Percentiles rank a stretch among this genome's conserved stretches.
These are phyloP conservation scores for Cosmia trapezina DNA, from an alignment of 2,888 invertebrate species.

Conservation along the genomic window DNA sequence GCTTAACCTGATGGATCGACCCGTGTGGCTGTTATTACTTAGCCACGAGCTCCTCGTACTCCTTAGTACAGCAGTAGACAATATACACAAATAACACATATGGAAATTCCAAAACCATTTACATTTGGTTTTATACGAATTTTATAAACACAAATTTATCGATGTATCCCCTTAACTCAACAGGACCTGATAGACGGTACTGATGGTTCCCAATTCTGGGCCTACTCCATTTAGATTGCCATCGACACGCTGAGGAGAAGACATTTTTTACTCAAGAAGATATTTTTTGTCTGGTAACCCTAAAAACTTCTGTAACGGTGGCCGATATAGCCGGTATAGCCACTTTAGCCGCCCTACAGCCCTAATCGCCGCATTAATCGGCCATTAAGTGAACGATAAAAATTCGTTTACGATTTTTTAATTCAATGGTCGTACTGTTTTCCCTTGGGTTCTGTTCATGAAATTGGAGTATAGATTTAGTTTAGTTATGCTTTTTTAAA, in stretches of 20 bases:
- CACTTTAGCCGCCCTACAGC: constrained; percentile 28
- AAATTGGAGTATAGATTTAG: constrained; percentile 6
- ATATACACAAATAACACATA: too few relatives aligned
- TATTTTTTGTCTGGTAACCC: constrained; percentile 29
- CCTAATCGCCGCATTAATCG: constrained; percentile 59
- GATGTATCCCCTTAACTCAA: too few relatives aligned
- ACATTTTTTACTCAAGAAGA: background rate
- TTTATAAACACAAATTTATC: too few relatives aligned
- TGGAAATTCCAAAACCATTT: too few relatives aligned
- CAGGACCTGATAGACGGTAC: too few relatives aligned
- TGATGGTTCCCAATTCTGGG: background rate
- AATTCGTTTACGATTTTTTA: constrained; percentile 61
- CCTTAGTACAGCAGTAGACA: too few relatives aligned
- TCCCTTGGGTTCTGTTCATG: constrained; percentile 2
- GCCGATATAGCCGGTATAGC: constrained; percentile 22
- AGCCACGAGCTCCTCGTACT: too few relatives aligned
- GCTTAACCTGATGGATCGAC: too few relatives aligned
- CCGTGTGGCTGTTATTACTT: too few relatives aligned
- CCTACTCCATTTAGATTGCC: background rate
- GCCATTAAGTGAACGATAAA: constrained; percentile 58
- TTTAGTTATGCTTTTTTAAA: background rate
- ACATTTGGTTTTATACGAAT: too few relatives aligned
- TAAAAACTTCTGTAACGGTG: constrained; percentile 23
- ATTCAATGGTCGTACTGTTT: constrained; percentile 56
- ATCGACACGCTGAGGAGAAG: background rate